phyloP scores from a whole-genome alignment of 2,888 invertebrate species.

The Eristalis pertinax region DNA sequence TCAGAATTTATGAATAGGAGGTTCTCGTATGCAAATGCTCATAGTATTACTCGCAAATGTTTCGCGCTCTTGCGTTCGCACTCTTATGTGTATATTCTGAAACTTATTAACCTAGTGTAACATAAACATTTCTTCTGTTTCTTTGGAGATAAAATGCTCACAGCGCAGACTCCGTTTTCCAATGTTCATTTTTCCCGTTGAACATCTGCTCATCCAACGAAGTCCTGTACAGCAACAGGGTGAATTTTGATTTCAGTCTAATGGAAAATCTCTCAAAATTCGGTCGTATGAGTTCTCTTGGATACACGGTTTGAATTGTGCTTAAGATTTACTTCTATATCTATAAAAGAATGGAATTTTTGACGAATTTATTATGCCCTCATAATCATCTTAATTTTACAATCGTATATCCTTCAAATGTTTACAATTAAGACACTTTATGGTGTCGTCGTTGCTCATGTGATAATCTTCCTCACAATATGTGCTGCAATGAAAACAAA shows the following conservation, averaged over 20 bases:
- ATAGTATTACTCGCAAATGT: too few species aligned
- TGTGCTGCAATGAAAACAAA: neutral
- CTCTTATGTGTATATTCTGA: neutral
- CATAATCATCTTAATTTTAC: neutral
- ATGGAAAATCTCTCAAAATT: neutral
- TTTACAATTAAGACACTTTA: neutral
- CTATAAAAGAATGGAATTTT: too few species aligned
- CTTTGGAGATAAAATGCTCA: neutral
- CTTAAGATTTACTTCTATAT: neutral
- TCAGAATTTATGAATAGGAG: too few species aligned
- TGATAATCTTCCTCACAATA: neutral
- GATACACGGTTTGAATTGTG: neutral
- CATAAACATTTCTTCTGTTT: neutral
- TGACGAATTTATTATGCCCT: neutral
- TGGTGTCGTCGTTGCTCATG: neutral
- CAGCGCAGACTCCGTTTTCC: slow-evolving; percentile 35
- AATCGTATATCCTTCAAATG: neutral
- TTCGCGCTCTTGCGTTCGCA: too few species aligned
- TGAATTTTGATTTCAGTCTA: slow-evolving; percentile 23
- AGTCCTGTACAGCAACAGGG: slow-evolving; percentile 20
- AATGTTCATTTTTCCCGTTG: slow-evolving; percentile 38
- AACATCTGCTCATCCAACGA: slow-evolving; percentile 17
- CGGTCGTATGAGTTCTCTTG: neutral
- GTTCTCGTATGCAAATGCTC: too few species aligned
- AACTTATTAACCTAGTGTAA: slow-evolving; percentile 6